A percentile compares a stretch with the other conserved stretches of the same genome.
These are phyloP conservation scores for Chiroxiphia lanceolata DNA, from an alignment of 2,797 vertebrate species.

Conservation along the genomic window DNA sequence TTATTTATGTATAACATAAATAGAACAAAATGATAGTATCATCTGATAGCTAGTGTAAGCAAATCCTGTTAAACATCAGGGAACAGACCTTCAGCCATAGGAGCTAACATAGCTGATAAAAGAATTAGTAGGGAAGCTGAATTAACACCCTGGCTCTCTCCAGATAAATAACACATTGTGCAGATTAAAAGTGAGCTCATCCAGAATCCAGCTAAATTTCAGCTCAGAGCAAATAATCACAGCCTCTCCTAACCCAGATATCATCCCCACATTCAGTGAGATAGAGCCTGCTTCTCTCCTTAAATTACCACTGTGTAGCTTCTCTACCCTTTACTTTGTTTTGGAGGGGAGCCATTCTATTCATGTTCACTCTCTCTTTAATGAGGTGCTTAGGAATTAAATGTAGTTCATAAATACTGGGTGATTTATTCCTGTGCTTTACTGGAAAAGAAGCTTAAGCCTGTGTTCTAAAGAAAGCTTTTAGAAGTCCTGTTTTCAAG, in stretches of 20 bases:
- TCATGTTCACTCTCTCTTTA: constrained; percentile 18
- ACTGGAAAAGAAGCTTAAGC: constrained; percentile 37
- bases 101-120: not conserved
- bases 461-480: not conserved
- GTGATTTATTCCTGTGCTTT: constrained; percentile 52
- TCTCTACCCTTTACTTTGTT: constrained; percentile 44
- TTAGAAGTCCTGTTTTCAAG: constrained; percentile 4
- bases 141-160: not conserved
- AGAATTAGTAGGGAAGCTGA: constrained; percentile 28
- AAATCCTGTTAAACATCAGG: not conserved
- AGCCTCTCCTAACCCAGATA: not conserved
- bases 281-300: constrained; percentile 18
- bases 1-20: not conserved
- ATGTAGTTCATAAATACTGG: constrained; percentile 53
- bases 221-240: constrained; percentile 19
- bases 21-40: not conserved
- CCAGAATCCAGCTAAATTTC: constrained; percentile 28
- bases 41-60: not conserved
- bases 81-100: not conserved
- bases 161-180: not conserved
- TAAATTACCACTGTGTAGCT: constrained; percentile 33
- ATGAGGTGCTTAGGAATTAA: constrained; percentile 64
- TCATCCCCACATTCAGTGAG: not conserved
- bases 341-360: constrained; percentile 54
- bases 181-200: constrained; percentile 18